Evolutionary conservation across 1,140 invertebrate genomes (phyloP).

Genomic region (Trinorchestia longiramus): DNA sequence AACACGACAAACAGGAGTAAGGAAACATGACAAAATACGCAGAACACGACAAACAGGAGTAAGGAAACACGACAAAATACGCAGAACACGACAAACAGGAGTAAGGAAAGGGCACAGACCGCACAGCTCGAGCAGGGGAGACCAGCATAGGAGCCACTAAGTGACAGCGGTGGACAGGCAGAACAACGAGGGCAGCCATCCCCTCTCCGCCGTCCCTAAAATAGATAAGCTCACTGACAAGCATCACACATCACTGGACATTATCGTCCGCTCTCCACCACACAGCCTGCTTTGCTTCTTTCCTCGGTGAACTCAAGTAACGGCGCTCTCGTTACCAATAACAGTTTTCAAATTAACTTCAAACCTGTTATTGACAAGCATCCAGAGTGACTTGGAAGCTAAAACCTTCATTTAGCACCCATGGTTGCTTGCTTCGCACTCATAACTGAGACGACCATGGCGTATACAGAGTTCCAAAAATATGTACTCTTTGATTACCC

Average conservation of each 20-base stretch:
- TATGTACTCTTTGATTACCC: no score
- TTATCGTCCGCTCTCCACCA: neutral
- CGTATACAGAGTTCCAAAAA: no score
- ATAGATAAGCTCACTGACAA: slow-evolving; percentile 47
- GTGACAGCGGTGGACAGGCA: slow-evolving; percentile 50
- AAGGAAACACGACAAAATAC: no score
- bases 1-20: no score
- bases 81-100: no score
- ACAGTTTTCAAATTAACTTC: neutral
- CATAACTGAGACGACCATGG: neutral
- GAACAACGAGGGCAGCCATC: neutral
- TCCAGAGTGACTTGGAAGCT: neutral
- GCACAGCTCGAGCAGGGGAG: neutral
- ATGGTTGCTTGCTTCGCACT: neutral
- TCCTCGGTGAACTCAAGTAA: neutral
- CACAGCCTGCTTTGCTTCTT: neutral
- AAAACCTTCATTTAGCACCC: neutral
- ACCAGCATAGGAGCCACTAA: slow-evolving; percentile 37
- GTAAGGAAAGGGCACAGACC: neutral
- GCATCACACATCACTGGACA: slow-evolving; percentile 42
- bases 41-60: no score
- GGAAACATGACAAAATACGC: no score
- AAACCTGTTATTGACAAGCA: neutral
- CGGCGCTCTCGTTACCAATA: neutral
- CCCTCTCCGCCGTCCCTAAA: slow-evolving; percentile 37